A percentile compares a stretch with the other conserved stretches of the same genome.
These are phyloP conservation scores for Macrobrachium nipponense DNA, from an alignment of 1,140 invertebrate species.

Conservation along the genomic window DNA sequence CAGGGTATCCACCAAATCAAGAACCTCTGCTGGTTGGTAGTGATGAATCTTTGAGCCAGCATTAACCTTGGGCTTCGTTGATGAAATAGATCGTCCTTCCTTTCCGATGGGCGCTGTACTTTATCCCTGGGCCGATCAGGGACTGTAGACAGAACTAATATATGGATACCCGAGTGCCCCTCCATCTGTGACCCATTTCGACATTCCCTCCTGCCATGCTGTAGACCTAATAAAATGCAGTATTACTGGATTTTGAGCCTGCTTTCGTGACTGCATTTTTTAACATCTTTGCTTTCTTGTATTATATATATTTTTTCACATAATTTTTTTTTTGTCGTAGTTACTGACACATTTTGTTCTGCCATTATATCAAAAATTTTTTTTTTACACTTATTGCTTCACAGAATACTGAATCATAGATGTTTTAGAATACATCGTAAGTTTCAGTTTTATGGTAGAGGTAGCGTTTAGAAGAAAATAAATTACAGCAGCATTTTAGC, in stretches of 20 bases:
- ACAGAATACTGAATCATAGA: too few relatives aligned
- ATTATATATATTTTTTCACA: too few relatives aligned
- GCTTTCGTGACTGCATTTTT: too few relatives aligned
- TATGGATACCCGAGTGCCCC: conserved; percentile 26
- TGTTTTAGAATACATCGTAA: too few relatives aligned
- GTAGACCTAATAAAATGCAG: conserved; percentile 8
- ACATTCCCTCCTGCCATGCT: background rate
- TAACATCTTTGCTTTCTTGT: too few relatives aligned
- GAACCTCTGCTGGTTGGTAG: conserved; percentile 45
- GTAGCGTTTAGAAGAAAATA: too few relatives aligned
- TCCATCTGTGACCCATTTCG: background rate
- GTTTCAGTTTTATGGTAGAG: too few relatives aligned
- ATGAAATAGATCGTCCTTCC: background rate
- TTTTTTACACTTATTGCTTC: too few relatives aligned
- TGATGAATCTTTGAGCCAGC: conserved; percentile 25
- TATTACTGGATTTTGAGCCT: background rate
- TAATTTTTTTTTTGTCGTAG: too few relatives aligned
- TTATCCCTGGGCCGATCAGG: background rate
- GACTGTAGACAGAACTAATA: background rate
- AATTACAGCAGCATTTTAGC: too few relatives aligned
- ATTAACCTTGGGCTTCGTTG: background rate
- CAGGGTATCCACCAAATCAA: conserved; percentile 18
- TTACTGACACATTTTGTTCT: too few relatives aligned
- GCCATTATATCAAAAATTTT: too few relatives aligned
- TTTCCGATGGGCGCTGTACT: background rate